These are phyloP conservation scores for Mimumesa dahlbomi DNA, from an alignment of 2,888 invertebrate genomes.

Conservation along the genomic window DNA sequence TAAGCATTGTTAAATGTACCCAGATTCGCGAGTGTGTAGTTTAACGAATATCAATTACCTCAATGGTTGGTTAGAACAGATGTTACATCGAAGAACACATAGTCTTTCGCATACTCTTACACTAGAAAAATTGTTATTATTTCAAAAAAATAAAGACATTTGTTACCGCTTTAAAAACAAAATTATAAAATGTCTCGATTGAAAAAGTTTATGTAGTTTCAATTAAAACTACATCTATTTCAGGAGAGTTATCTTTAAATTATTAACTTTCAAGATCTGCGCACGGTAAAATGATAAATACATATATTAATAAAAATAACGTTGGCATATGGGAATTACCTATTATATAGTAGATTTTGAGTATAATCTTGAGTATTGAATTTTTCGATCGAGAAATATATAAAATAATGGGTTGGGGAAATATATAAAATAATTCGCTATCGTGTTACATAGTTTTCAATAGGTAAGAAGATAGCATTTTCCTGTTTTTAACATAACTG, in stretches of 20 bases:
- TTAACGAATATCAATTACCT: background rate
- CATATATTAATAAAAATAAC: too few species aligned
- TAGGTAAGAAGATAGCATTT: background rate
- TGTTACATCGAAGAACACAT: slow-evolving; percentile 10
- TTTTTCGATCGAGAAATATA: background rate
- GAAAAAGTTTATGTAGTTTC: background rate
- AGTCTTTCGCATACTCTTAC: too few species aligned
- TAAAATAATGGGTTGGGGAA: background rate
- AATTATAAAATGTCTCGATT: background rate
- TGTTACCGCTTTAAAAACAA: background rate
- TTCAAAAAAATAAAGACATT: too few species aligned
- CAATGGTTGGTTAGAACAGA: too few species aligned
- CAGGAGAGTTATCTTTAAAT: background rate
- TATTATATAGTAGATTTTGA: too few species aligned
- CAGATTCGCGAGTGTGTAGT: slow-evolving; percentile 3
- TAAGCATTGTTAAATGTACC: slow-evolving; percentile 18
- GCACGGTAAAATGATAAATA: too few species aligned
- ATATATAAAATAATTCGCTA: too few species aligned
- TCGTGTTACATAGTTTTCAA: background rate
- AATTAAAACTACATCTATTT: background rate
- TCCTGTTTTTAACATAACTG: too few species aligned
- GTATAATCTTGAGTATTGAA: too few species aligned
- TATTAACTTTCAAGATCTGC: background rate
- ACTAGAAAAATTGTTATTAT: too few species aligned
- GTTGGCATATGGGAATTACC: too few species aligned